Evolutionary conservation across 2,113 vertebrate genomes (phyloP), one percentile per base, ranked within the genome.

Genomic region (Hemiprocne comata): DNA sequence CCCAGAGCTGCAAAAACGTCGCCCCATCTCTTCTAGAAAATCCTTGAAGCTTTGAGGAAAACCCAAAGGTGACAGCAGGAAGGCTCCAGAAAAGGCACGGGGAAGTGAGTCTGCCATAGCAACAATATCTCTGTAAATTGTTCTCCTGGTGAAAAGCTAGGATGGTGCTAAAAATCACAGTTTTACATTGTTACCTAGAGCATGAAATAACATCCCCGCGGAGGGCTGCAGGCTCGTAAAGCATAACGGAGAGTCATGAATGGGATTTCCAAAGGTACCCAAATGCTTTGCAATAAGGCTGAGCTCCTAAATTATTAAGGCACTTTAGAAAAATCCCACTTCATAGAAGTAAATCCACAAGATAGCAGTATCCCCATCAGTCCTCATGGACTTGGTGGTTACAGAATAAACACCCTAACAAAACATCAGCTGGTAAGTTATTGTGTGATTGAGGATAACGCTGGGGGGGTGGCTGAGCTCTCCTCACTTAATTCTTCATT

Each of bases 1-100:
- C 57, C 31, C 0, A 0, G 54, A 65, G 33, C 60, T 85, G 58
- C 55, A 69, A 40, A 31, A 67, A 55, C 60, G 7, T 34, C 0
- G 0, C 8, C 13, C 21, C n/a, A 75, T 11, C n/a, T 31, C 86
- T n/a, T 60, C 53, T 29, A 40, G 8, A 58, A 93, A 72, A 64
- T 16, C 42, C 74, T 16, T 4, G 13, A 50, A 57, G 51, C 40
- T 75, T 36, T 42, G 25, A 36, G 62, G n/a, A 36, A 38, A 8
- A 55, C 9, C 6, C 5, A 2, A 55, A 88, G 38, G 51, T 40
- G 74, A 25, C 29, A 66, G 81, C 5, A 8, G 69, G 42, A 81
- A 87, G 42, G 51, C 70, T 89, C 60, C 28, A n/a, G 34, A 15
- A 34, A 44, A 86, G 28, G 40, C 13, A 4, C 0, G 3, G 62